Base-by-base conservation (phyloP, 2,888 invertebrate species). In the Thymelicus sylvestris region DNA sequence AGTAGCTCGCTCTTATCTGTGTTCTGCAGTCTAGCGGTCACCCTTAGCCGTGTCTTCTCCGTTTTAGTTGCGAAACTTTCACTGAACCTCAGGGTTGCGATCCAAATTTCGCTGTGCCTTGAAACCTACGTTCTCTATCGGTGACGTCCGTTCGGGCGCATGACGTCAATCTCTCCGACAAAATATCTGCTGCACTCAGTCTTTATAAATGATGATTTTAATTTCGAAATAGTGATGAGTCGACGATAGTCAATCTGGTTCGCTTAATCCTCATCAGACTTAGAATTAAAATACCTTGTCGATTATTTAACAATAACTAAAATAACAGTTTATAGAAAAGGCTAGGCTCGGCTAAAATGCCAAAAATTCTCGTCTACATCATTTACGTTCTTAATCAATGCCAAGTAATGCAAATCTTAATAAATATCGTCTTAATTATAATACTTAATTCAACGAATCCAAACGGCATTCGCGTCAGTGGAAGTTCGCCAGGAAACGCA, bases 11-110 rank as follows among this genome's bases (percentile, higher is more conserved):
- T 86, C 86, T 90, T 92, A 92, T 91, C 92, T 90, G 85, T 82
- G 83, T 82, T 89, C 84, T 87, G 89, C 87, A 86, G 88, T 89
- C 88, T 90, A 86, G 83, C 89, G 89, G 90, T 91, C 90, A 88
- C 87, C 85, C 83, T 84, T 79, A 77, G 71, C 74, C 77, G 80
- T 81, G 81, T 86, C 79, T 85, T 76, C 72, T 74, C 74, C 72
- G 74, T 74, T 76, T 80, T 73, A 39, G 50, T 66, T 66, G 57
- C 67, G 66, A 52, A 73, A 75, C 67, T 73, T 73, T 71, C 71
- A 57, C 70, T 64, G 39, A 57, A 15, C 62, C 24, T 19, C 31
- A 31, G 31, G 31, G 1, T 48, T 63, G 59, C 41, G 57, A 64
- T 52, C 31, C 57, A 57, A 38, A 64, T 67, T 63, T 48, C 31